A percentile compares a stretch with the other conserved stretches of the same genome.
Evolutionary conservation across 2,888 invertebrate species (phyloP).

Genomic region (Ophion slaviceki): DNA sequence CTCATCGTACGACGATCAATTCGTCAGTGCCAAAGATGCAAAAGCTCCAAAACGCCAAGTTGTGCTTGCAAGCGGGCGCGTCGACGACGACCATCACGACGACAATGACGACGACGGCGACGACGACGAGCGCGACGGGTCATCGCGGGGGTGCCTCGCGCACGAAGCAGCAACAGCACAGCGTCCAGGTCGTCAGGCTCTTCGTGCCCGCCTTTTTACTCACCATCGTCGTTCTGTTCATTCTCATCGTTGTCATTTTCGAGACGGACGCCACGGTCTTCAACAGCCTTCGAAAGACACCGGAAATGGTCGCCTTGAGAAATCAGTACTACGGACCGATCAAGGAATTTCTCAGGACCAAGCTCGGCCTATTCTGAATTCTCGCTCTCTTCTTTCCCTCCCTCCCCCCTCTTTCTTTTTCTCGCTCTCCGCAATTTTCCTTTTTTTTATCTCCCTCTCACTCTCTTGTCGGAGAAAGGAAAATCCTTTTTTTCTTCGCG

Average conservation of each 20-base stretch:
- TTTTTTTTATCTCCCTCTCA: neutral
- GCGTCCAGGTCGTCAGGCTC: slow-evolving; percentile 86
- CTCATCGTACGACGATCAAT: slow-evolving; percentile 76
- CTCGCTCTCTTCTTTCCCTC: slow-evolving; percentile 69
- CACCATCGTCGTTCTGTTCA: slow-evolving; percentile 88
- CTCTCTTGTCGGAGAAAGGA: neutral
- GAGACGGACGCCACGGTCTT: slow-evolving; percentile 92
- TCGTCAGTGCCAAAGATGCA: slow-evolving; percentile 82
- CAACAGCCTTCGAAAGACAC: slow-evolving; percentile 88
- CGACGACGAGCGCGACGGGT: slow-evolving; percentile 31
- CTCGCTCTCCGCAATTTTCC: neutral
- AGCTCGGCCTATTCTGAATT: slow-evolving; percentile 87
- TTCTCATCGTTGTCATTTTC: slow-evolving; percentile 89
- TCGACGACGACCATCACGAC: slow-evolving; percentile 36
- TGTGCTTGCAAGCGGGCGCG: slow-evolving; percentile 70
- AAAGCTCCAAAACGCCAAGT: slow-evolving; percentile 81
- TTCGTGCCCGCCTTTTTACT: slow-evolving; percentile 92
- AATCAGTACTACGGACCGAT: slow-evolving; percentile 93
- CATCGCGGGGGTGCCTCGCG: neutral
- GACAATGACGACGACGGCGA: slow-evolving; percentile 59
- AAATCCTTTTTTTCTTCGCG: neutral
- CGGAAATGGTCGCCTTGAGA: slow-evolving; percentile 90
- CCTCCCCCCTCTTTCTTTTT: neutral
- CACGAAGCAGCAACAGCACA: slow-evolving; percentile 72
- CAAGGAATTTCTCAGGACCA: slow-evolving; percentile 90